Evolutionary conservation across 2,888 invertebrate genomes (phyloP).

Genomic region (Synanthedon formicaeformis): DNA sequence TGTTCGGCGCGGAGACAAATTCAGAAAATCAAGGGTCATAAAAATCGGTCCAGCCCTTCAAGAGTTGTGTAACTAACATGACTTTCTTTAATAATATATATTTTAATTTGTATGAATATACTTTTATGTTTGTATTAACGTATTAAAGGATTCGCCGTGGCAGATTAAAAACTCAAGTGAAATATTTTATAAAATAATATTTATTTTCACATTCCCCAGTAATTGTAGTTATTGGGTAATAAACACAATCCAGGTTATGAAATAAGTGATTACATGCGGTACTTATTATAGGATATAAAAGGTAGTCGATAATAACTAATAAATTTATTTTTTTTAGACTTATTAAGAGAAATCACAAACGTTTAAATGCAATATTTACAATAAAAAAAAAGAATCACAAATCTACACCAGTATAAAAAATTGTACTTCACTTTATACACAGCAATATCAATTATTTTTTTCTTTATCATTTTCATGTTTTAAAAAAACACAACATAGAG

Average conservation of each 20-base stretch:
- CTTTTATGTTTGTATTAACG: too few species aligned
- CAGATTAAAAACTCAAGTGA: slow-evolving; percentile 8
- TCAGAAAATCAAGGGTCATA: too few species aligned
- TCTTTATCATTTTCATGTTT: slow-evolving; percentile 23
- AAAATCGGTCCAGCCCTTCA: too few species aligned
- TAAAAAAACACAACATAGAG: slow-evolving; percentile 37
- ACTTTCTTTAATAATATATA: too few species aligned
- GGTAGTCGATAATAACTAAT: slow-evolving; percentile 11
- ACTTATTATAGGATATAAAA: slow-evolving; percentile 29
- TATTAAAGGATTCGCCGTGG: slow-evolving; percentile 13
- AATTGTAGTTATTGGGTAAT: slow-evolving; percentile 30
- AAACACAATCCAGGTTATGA: slow-evolving; percentile 58
- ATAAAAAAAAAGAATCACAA: slow-evolving; percentile 17
- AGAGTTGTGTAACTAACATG: too few species aligned
- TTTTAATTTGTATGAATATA: too few species aligned
- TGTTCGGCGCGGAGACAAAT: too few species aligned
- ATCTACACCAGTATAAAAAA: slow-evolving; percentile 21
- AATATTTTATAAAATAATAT: slow-evolving; percentile 13
- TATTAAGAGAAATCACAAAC: slow-evolving; percentile 51
- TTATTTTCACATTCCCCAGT: slow-evolving; percentile 22
- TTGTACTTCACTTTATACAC: slow-evolving; percentile 18
- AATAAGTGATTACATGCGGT: slow-evolving; percentile 44
- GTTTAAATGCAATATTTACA: slow-evolving; percentile 67
- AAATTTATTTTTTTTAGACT: slow-evolving; percentile 12
- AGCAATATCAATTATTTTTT: slow-evolving; percentile 27